Conservation (phyloP, 2,113 vertebrate genomes). For the Calypte anna region DNA sequence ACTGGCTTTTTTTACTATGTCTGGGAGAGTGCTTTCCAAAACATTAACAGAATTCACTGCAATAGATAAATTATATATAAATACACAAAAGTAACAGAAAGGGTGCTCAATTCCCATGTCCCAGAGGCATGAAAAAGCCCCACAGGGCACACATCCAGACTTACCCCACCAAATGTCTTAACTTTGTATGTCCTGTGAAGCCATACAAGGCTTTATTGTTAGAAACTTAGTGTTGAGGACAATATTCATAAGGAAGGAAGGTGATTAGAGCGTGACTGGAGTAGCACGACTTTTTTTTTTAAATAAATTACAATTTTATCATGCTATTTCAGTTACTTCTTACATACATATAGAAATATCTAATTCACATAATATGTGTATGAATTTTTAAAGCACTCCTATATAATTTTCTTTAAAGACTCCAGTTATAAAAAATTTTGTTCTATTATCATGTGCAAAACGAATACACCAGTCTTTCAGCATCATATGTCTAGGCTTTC, state of each 20-base stretch:
- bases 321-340: neutral
- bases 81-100: neutral
- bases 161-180: neutral
- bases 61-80: neutral
- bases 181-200: rapidly evolving
- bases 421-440: neutral
- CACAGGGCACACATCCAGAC: neutral
- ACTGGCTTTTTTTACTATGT: neutral
- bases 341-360: neutral
- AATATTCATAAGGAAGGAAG: neutral
- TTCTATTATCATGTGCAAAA: neutral
- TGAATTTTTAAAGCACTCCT: neutral
- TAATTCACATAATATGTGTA: neutral
- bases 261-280: neutral
- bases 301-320: neutral
- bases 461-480: neutral
- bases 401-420: neutral
- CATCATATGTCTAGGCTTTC: neutral
- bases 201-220: neutral
- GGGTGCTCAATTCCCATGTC: neutral
- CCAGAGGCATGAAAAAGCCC: neutral
- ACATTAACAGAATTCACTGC: neutral
- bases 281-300: neutral
- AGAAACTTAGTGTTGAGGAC: neutral
- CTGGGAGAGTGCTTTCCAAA: neutral